Evolutionary conservation across 1,140 invertebrate genomes (phyloP).

Genomic region (Solenopsis invicta): DNA sequence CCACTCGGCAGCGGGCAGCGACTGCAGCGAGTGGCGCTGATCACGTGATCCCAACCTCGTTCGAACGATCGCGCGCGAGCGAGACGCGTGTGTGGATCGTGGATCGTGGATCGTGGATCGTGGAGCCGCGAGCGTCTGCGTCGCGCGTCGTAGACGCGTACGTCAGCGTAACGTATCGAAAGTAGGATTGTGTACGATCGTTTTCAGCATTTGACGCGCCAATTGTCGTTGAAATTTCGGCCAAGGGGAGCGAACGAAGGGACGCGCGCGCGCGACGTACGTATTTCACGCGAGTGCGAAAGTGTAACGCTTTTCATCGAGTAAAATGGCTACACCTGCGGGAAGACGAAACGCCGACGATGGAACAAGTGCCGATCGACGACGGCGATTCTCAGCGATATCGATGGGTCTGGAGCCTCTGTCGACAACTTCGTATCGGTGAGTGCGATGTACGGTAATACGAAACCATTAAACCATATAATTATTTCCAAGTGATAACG

Average conservation of each 20-base stretch:
- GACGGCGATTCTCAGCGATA: no score
- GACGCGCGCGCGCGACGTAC: neutral
- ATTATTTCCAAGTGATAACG: neutral
- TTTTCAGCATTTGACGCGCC: neutral
- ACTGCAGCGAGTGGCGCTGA: neutral
- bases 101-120: no score
- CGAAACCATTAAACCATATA: neutral
- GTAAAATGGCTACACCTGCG: neutral
- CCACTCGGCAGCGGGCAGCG: no score
- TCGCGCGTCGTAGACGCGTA: no score
- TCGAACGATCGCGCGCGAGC: slow-evolving; percentile 28
- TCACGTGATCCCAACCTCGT: slow-evolving; percentile 26
- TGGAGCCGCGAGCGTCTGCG: neutral
- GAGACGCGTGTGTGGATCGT: neutral
- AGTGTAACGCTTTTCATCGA: neutral
- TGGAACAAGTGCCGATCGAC: neutral
- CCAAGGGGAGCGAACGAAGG: neutral
- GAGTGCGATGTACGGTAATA: neutral
- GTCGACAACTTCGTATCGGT: neutral
- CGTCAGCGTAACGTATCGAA: no score
- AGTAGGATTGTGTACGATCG: neutral
- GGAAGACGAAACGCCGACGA: neutral
- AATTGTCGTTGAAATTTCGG: neutral
- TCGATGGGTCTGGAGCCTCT: neutral
- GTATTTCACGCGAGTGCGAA: neutral